Base-by-base conservation (phyloP, 2,888 invertebrate genomes). In the Aporophyla lueneburgensis region DNA sequence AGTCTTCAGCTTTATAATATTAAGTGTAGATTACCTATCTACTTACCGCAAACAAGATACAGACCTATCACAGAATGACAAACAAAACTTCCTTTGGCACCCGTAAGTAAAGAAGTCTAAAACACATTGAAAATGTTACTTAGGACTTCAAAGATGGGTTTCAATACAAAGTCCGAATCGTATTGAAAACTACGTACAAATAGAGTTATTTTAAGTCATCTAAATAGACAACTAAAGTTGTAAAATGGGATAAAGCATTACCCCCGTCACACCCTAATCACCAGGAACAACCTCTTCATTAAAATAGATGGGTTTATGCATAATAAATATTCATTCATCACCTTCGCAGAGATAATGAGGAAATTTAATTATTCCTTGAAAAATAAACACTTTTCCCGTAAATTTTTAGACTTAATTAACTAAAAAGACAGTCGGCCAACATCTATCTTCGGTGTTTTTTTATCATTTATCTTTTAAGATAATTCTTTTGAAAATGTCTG, bases 341-440 rank as follows among this genome's bases (percentile, higher is more conserved):
- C 66, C 76, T 80, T 76, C 61, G 49, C 51, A 16, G 59, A 68
- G 69, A 78, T 81, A 86, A 87, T 78, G 73, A 87, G 83, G 84
- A 83, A 87, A 86, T 83, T 79, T 80, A 78, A 85, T 82, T 81
- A 86, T 80, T 69, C 71, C 40, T 9, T 66, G 69, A 82, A 83
- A 84, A 79, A 80, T 76, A 81, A 83, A 83, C 86, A 81, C 71
- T 76, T 78, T 58, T 74, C 63, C 66, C 56, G 70, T 77, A 66
- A 80, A 71, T 86, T 87, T 79, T 84, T 76, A 51, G 75, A 83
- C 80, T 88, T 87, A 84, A 88, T 88, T 88, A 87, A 82, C 71
- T 86, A 72, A 79, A 76, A 74, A 73, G 76, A 77, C 83, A 75
- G 58, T 54, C 79, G 49, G 74, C n/a, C 53, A 62, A 71, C 85